Evolutionary conservation across 30 jellyfish, hydroid and myxozoan genomes (phyloP), one percentile per base, ranked within the genome.

Genomic region (Sanderia malayensis): DNA sequence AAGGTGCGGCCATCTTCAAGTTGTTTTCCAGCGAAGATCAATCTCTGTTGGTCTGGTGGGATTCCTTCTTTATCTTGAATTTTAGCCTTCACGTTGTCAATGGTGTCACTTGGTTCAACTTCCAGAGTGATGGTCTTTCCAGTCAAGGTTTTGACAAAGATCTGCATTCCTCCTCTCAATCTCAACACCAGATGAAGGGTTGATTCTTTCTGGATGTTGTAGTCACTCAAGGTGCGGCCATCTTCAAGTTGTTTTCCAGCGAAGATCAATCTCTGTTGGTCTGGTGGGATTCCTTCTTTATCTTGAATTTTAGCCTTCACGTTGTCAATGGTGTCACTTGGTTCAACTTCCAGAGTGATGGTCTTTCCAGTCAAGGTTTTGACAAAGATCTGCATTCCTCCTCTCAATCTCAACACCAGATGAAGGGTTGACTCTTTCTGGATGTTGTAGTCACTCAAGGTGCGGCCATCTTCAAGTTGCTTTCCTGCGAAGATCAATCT

Each of bases 241-340:
- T 87, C 97, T 74, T 87, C 97, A 27, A 87, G 71, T 58, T 87
- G 97, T 64, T 87, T 87, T 44, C 97, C 97, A 10, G 97, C 97
- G 49, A 87, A 87, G 71, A 87, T 87, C 21, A 87, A 88, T 31
- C 97, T 87, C 63, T 87, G 97, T 73, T 87, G 97, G 55, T 87
- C 97, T 80, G 97, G 97, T 34, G 97, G 97, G 73, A 87, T 87
- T n/a, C 97, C 97, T 74, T 87, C 97, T 82, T 87, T 87, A 92
- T 87, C 97, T 58, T 87, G 97, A 25, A 87, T 87, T 44, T 87
- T 87, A 44, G 97, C 84, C 41, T 87, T 87, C 53, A 87, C 97
- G 59, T 81, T 87, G 65, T 87, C 97, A 58, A 87, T 82, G 71
- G 74, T 86, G 62, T 67, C 96, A 86, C 81, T 92, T 23, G 97